Evolutionary conservation across 1,140 invertebrate genomes (phyloP), one percentile per base, ranked within the genome.

Genomic region (Drosophila sulfurigaster): DNA sequence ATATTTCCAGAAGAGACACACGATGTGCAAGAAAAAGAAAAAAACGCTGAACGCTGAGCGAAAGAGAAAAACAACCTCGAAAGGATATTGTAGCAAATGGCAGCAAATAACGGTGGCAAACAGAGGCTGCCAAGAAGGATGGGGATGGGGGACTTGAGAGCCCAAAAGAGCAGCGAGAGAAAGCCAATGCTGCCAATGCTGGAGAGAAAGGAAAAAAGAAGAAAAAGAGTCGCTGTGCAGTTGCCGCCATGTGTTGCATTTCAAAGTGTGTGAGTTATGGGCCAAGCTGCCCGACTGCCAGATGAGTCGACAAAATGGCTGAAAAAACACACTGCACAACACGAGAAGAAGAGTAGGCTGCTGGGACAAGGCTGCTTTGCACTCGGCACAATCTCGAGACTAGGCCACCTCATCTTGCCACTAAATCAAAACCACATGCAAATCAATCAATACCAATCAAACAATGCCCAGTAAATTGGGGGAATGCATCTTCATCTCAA

Each of bases 181-280:
- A 45, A 52, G 63, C 38, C 58, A 58, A 28, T 5, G 35, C 35
- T 46, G 32, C n/a, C n/a, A n/a, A n/a, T n/a, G n/a, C 30, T 57
- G 54, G 46, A 49, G 59, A 72, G 57, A 72, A 59, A 54, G 41
- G 30, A 32, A 38, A 52, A 20, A 5, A n/a, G 11, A 11, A 48
- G 10, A 48, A 41, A 41, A 62, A 54, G 70, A 86, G 81, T 87
- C 68, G 57, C 46, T 57, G 20, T 25, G 46, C 63, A 60, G 52
- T 57, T 68, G 75, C 59, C 57, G 83, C 77, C 83, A 89, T 89
- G 83, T 89, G 83, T 88, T 88, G 80, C 83, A 88, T 88, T 88
- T 88, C 83, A 88, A 88, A 88, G 83, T 83, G 83, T 83, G 65
- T 80, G 78, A 89, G 78, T 89, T 83, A 87, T 88, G 80, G 83